A percentile compares a stretch with the other conserved stretches of the same genome.
These are phyloP conservation scores for Rhinoraja longicauda DNA, from an alignment of 2,797 vertebrate species.

Conservation along the genomic window DNA sequence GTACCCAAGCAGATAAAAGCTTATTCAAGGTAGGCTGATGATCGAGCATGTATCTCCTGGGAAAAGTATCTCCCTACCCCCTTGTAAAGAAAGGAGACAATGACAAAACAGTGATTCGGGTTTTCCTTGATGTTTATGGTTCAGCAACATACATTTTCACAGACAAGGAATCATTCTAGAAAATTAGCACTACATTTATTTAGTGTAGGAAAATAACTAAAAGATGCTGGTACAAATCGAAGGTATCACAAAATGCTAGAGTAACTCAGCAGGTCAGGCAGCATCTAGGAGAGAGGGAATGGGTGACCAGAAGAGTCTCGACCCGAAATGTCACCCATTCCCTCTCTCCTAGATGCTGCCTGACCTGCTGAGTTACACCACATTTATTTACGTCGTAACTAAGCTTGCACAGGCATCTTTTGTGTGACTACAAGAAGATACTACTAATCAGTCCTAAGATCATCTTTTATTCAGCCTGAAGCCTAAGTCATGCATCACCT, in stretches of 20 bases:
- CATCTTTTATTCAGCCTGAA: neutral
- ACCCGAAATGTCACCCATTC: too few species aligned
- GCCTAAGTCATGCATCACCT: neutral
- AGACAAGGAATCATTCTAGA: neutral
- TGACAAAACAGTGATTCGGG: neutral
- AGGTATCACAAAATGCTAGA: too few species aligned
- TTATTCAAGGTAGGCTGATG: neutral
- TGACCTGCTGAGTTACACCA: too few species aligned
- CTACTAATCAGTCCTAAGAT: neutral
- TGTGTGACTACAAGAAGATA: neutral
- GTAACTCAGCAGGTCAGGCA: too few species aligned
- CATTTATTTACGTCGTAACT: neutral
- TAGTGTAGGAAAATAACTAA: too few species aligned
- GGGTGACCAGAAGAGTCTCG: too few species aligned
- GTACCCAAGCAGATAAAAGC: neutral
- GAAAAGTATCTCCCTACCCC: neutral
- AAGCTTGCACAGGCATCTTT: neutral
- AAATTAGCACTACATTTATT: neutral
- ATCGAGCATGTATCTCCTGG: neutral
- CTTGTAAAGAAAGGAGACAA: neutral
- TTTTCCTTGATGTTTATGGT: neutral
- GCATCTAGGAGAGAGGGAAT: too few species aligned
- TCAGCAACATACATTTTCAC: neutral
- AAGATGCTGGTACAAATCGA: too few species aligned
- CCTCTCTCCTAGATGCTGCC: too few species aligned